Base-by-base conservation (phyloP, 2,888 invertebrate species). In the Caradrina clavipalpis region DNA sequence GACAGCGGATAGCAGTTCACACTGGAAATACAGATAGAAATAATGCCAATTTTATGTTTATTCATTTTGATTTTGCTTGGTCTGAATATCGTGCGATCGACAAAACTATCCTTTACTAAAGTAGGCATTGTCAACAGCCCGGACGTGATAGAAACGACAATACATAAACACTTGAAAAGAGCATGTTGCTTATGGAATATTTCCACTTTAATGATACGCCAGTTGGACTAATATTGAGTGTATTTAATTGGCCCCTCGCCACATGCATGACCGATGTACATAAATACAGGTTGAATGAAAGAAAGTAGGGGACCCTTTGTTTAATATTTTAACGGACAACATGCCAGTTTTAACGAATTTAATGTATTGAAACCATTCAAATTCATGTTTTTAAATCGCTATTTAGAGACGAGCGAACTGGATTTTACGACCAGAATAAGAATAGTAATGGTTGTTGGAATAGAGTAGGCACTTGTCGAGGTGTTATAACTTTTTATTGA, bases 171-270 rank as follows among this genome's bases (percentile, higher is more conserved):
- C 42, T 69, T 60, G n/a, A 35, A 56, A 66, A 47, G 39, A 57
- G 26, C 22, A 61, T 26, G 26, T 51, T 22, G 22, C 50, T 39
- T 66, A 73, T 58, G 59, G 71, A 76, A 69, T 60, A 61, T 76
- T 78, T 71, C 39, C 47, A 57, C 65, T 75, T 82, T 77, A 68
- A 73, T 73, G 69, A 69, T 63, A 22, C 59, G 68, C 60, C 66
- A 77, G 63, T 78, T 80, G 69, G 60, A 67, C 67, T 70, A 76
- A 73, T 74, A 73, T 17, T 45, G 66, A 75, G 64, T 72, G 54
- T 78, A 82, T 70, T 66, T 69, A 74, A 78, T 83, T 88, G 85
- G 83, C 82, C 55, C 57, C 31, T 50, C 76, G 84, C 84, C 83
- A 84, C 62, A 68, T 61, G 67, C 62, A 68, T 60, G 67, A 76